These are phyloP conservation scores for Centruroides sculpturatus DNA, from an alignment of 1,140 invertebrate species.

Conservation along the genomic window DNA sequence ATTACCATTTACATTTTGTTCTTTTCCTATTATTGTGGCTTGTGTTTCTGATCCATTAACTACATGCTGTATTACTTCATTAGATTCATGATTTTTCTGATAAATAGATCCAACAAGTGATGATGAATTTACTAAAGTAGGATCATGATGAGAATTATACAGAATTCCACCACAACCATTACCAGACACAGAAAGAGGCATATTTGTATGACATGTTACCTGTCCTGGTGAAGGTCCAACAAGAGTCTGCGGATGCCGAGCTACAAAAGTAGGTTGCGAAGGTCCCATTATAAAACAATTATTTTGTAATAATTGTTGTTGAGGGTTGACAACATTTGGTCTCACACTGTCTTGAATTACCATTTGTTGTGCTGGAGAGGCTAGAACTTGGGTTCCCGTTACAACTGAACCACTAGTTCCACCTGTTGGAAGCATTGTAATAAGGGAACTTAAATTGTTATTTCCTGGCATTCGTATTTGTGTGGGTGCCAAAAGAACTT, in stretches of 20 bases:
- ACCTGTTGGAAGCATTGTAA: slow-evolving; percentile 11
- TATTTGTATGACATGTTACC: slow-evolving; percentile 7
- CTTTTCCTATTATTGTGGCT: no score
- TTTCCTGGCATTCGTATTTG: slow-evolving; percentile 11
- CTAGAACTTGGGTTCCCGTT: slow-evolving; percentile 11
- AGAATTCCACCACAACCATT: slow-evolving; percentile 5
- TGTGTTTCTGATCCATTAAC: no score
- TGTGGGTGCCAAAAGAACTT: slow-evolving; percentile 10
- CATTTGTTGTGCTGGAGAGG: slow-evolving; percentile 10
- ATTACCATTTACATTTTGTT: no score
- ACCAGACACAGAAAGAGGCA: slow-evolving; percentile 5
- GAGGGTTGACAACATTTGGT: slow-evolving; percentile 11
- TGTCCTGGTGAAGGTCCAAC: slow-evolving; percentile 2
- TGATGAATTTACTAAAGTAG: neutral
- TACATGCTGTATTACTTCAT: slow-evolving; percentile 1
- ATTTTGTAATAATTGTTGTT: slow-evolving; percentile 12
- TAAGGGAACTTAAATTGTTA: slow-evolving; percentile 1
- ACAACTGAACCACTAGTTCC: slow-evolving; percentile 8
- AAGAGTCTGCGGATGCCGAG: slow-evolving; percentile 5
- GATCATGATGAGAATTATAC: slow-evolving; percentile 1
- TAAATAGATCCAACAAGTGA: neutral
- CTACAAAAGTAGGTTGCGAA: slow-evolving; percentile 8
- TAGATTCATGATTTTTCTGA: slow-evolving; percentile 8
- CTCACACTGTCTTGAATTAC: slow-evolving; percentile 9
- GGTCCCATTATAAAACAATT: slow-evolving; percentile 15